Conservation (phyloP, 2,113 vertebrate species). For the Oxyura jamaicensis region DNA sequence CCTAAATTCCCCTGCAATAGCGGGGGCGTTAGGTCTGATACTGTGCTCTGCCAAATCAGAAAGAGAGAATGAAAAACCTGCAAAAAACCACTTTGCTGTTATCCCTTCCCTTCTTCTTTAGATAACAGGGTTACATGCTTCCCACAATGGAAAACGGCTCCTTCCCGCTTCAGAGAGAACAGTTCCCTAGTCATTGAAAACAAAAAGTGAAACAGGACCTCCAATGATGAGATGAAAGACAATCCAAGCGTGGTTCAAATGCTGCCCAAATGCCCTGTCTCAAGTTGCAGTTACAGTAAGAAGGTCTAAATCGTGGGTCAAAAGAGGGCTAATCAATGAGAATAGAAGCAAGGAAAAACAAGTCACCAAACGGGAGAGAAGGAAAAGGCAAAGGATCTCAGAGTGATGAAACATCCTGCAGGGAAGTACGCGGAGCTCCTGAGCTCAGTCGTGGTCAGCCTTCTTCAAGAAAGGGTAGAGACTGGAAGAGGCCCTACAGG, state of each 20-base stretch:
- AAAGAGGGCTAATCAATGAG: not conserved
- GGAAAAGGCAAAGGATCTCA: not conserved
- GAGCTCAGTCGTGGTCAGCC: not conserved
- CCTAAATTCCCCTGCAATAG: accelerated
- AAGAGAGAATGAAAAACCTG: not conserved
- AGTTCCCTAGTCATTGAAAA: not conserved
- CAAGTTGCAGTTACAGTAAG: not conserved
- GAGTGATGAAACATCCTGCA: not conserved
- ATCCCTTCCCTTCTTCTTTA: not conserved
- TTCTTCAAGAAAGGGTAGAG: not conserved
- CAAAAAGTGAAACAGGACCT: not conserved
- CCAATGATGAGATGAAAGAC: not conserved
- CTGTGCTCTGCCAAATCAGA: not conserved
- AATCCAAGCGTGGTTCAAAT: not conserved
- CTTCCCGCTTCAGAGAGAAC: not conserved
- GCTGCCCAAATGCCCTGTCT: not conserved
- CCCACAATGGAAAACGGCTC: not conserved
- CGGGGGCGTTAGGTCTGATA: not conserved
- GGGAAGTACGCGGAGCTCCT: not conserved
- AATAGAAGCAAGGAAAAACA: not conserved
- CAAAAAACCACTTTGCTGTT: not conserved
- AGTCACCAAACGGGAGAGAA: not conserved
- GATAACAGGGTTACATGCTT: not conserved
- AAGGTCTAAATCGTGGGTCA: not conserved
- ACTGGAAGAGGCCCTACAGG: not conserved